Conservation (phyloP, 2,113 vertebrate species). For the Passer montanus region DNA sequence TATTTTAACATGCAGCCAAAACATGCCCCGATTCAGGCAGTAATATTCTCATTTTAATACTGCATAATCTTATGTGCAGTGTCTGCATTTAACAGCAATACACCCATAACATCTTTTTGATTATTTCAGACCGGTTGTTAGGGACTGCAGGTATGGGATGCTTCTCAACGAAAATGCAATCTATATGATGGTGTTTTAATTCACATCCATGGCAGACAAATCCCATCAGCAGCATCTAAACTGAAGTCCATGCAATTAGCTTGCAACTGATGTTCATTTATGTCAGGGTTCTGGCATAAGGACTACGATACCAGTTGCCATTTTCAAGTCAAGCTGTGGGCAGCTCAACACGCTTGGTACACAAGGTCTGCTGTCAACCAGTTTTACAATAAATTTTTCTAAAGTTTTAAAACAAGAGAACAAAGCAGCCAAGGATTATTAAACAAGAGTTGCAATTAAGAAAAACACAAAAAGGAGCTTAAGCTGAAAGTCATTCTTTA, state of each 20-base stretch:
- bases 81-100: not conserved
- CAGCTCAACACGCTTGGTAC: not conserved
- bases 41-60: not conserved
- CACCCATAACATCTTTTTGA: not conserved
- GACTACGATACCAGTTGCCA: not conserved
- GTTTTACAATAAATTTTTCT: not conserved
- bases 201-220: not conserved
- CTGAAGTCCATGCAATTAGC: not conserved
- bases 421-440: not conserved
- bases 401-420: not conserved
- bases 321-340: slow-evolving; percentile 1
- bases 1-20: not conserved
- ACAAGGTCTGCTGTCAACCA: not conserved
- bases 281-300: not conserved
- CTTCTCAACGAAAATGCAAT: not conserved
- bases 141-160: not conserved
- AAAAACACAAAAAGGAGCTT: slow-evolving; percentile 28
- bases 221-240: not conserved
- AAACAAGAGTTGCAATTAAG: not conserved
- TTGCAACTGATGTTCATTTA: not conserved
- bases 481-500: slow-evolving; percentile 27
- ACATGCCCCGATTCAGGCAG: not conserved
- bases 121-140: not conserved
- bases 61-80: not conserved
- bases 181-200: not conserved